These are phyloP conservation scores for Montipora cactus DNA, from an alignment of 64 coral and sea anemone species.

Conservation along the genomic window DNA sequence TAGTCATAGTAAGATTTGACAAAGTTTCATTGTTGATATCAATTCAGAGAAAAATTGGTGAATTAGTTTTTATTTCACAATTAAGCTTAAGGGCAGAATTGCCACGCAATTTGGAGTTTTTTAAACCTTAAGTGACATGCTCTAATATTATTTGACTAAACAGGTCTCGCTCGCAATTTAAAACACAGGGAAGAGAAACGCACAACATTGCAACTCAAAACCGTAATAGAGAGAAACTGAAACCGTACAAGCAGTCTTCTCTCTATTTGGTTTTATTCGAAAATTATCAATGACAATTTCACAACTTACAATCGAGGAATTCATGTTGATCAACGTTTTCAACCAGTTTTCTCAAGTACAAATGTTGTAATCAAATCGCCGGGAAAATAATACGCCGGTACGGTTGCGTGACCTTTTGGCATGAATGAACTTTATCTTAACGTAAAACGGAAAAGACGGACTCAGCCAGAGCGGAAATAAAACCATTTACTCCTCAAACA, in stretches of 20 bases:
- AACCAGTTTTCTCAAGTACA: neutral
- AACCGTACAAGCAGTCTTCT: neutral
- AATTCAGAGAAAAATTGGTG: neutral
- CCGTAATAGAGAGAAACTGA: neutral
- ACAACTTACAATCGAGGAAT: neutral
- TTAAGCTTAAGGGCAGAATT: neutral
- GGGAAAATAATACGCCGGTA: neutral
- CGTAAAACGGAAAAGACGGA: neutral
- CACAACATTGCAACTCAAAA: neutral
- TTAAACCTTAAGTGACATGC: neutral
- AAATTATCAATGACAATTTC: neutral
- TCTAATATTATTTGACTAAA: neutral
- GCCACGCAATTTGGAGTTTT: too few species aligned
- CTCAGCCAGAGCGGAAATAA: neutral
- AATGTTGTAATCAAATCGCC: neutral
- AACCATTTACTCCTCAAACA: conserved; percentile 16
- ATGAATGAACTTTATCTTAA: neutral
- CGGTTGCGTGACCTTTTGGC: conserved; percentile 25
- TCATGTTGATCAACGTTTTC: neutral
- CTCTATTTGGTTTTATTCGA: neutral
- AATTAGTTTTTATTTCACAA: neutral
- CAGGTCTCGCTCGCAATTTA: neutral
- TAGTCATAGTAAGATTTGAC: neutral
- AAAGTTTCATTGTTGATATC: neutral
- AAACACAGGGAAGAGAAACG: neutral